Conservation (phyloP, 1,140 invertebrate genomes). For the Nasonia giraulti region DNA sequence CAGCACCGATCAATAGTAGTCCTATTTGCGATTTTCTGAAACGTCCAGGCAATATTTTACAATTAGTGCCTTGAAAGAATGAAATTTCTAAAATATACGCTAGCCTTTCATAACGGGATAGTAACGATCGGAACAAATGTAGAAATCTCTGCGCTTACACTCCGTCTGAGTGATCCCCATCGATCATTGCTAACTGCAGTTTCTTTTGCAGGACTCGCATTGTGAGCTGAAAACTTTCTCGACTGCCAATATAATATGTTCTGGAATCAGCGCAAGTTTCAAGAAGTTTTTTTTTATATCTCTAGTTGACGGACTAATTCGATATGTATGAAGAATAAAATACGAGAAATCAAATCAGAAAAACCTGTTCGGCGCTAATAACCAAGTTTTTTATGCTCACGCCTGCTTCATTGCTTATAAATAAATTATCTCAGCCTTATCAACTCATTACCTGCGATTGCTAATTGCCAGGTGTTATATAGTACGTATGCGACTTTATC, state of each 20-base stretch:
- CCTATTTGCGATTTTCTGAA: slow-evolving; percentile 87
- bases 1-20: slow-evolving; percentile 85
- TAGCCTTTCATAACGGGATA: slow-evolving; percentile 81
- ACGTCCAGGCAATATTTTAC: slow-evolving; percentile 72
- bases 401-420: too few relatives aligned
- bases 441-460: too few relatives aligned
- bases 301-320: too few relatives aligned
- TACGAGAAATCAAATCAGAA: too few relatives aligned
- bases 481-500: too few relatives aligned
- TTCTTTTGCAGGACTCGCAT: slow-evolving; percentile 92
- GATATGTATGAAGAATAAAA: too few relatives aligned
- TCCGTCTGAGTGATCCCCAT: slow-evolving; percentile 83
- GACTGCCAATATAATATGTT: not conserved
- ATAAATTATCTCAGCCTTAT: too few relatives aligned
- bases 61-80: not conserved
- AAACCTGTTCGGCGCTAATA: too few relatives aligned
- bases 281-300: not conserved
- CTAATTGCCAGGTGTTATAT: too few relatives aligned
- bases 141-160: slow-evolving; percentile 89
- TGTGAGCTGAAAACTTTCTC: slow-evolving; percentile 76
- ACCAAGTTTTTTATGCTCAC: too few relatives aligned
- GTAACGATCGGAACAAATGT: slow-evolving; percentile 87
- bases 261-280: not conserved
- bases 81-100: not conserved
- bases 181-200: slow-evolving; percentile 88